Evolutionary conservation across 2,797 vertebrate genomes (phyloP), one percentile per base, ranked within the genome.

Genomic region (Tinamus major): DNA sequence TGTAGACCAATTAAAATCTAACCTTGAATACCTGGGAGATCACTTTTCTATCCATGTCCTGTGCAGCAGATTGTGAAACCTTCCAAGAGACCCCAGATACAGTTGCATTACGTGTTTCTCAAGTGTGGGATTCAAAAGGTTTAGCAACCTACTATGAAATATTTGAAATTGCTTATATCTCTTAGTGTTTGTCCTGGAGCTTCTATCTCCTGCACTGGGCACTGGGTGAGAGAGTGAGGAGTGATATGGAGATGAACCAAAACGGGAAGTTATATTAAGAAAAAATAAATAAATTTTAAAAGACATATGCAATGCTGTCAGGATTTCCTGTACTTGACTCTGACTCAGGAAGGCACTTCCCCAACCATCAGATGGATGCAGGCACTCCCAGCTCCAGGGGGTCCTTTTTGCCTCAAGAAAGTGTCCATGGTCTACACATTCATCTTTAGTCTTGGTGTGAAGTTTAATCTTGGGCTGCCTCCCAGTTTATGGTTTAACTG

Each of bases 281-380:
- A 51, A 12, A 49, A 49, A 49, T 49, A 49, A 26, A 49, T 49
- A 49, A 49, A 24, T 49, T 49, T 24, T 13, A 49, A 49, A 49
- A 24, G 23, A 12, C 5, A 14, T 4, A 41, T 4, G 5, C 79
- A 71, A 76, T 46, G 3, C 13, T 53, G 24, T 19, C 48, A 67
- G 44, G 2, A 20, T 13, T 70, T 77, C 8, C 7, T 42, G 11
- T 41, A 58, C 42, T 41, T 79, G 33, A 33, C 7, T 2, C 5
- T 18, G 13, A 19, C 20, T 41, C 9, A 23, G 37, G 18, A 87
- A 63, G 51, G 6, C 37, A 29, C 3, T 62, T 87, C 26, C 24
- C 24, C 1, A 3, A 31, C 17, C 35, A 14, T 0, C 0, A 29
- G 23, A 15, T 20, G 46, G 23, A 3, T 17, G 9, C 9, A 18